Percentiles rank a stretch among this genome's conserved stretches.
Conservation (phyloP, 2,888 invertebrate genomes). For the Phortica magna region DNA sequence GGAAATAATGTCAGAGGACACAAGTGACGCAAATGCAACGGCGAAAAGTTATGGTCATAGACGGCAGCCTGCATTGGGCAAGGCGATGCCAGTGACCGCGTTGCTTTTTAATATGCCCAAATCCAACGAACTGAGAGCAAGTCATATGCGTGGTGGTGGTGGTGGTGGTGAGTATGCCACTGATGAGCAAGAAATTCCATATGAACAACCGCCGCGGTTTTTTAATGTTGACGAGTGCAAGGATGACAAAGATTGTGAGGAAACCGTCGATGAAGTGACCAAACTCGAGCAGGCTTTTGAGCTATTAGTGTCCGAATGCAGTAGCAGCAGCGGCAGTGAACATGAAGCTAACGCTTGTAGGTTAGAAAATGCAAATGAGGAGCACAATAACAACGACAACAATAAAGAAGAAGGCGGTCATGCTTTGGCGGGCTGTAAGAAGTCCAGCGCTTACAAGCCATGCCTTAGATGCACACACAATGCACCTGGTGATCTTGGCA, state of each 20-base stretch:
- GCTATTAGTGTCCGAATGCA: conserved; percentile 55
- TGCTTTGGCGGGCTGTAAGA: conserved; percentile 34
- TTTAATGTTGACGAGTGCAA: conserved; percentile 57
- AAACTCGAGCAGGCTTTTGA: conserved; percentile 53
- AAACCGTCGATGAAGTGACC: conserved; percentile 52
- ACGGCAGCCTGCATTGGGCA: conserved; percentile 74
- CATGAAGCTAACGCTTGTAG: conserved; percentile 37
- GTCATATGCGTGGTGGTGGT: conserved; percentile 49
- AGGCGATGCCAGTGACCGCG: conserved; percentile 76
- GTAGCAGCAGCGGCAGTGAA: conserved; percentile 41
- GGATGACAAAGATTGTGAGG: conserved; percentile 30
- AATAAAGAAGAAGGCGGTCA: conserved; percentile 18
- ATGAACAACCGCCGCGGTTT: conserved; percentile 66
- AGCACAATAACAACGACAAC: background rate
- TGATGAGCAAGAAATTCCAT: conserved; percentile 61
- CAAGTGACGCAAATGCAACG: background rate
- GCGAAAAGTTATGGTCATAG: conserved; percentile 64
- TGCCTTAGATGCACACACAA: conserved; percentile 66
- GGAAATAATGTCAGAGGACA: background rate
- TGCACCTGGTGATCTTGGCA: conserved; percentile 49
- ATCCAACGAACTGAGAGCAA: conserved; percentile 41
- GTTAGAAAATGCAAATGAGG: conserved; percentile 11
- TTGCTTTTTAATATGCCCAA: conserved; percentile 71
- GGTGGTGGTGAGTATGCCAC: conserved; percentile 43
- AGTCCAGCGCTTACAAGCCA: conserved; percentile 52